A percentile compares a stretch with the other conserved stretches of the same genome.
phyloP scores from a whole-genome alignment of 2,113 vertebrate genomes.

The Pelodiscus sinensis region DNA sequence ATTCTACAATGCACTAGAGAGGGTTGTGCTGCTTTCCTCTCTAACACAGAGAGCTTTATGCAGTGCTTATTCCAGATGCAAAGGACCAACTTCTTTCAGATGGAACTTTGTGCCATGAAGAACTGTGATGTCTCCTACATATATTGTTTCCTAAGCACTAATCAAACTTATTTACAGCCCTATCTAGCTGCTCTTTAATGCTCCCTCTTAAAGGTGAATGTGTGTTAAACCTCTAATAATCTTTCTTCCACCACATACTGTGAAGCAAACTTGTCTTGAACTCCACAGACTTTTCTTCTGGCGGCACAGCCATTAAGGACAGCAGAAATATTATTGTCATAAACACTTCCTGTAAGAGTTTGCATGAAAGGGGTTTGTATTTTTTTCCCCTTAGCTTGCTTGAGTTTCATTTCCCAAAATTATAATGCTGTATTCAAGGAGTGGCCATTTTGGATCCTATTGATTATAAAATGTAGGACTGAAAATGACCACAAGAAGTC shows the following conservation, averaged over 20 bases:
- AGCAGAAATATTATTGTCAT: slow-evolving; percentile 14
- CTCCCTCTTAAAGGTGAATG: background rate
- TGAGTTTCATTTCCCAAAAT: background rate
- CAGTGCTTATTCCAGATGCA: background rate
- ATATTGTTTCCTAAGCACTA: background rate
- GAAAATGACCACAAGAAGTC: background rate
- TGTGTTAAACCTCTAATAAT: background rate
- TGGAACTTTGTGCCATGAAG: background rate
- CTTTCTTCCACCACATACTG: background rate
- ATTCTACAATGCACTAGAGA: background rate
- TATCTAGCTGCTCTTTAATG: background rate
- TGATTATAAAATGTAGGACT: no score
- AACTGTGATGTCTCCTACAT: background rate
- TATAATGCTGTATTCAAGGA: background rate
- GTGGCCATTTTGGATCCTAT: slow-evolving; percentile 19
- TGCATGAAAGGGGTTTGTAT: slow-evolving; percentile 19
- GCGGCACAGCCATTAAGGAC: background rate
- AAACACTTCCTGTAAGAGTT: background rate
- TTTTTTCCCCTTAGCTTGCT: slow-evolving; percentile 26
- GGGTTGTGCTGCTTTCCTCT: background rate
- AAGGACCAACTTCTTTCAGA: background rate
- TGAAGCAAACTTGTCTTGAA: slow-evolving; percentile 23
- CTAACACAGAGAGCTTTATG: background rate
- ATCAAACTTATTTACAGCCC: background rate
- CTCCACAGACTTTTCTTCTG: background rate